phyloP scores from a whole-genome alignment of 2,797 vertebrate genomes.

The Spondyliosoma cantharus region DNA sequence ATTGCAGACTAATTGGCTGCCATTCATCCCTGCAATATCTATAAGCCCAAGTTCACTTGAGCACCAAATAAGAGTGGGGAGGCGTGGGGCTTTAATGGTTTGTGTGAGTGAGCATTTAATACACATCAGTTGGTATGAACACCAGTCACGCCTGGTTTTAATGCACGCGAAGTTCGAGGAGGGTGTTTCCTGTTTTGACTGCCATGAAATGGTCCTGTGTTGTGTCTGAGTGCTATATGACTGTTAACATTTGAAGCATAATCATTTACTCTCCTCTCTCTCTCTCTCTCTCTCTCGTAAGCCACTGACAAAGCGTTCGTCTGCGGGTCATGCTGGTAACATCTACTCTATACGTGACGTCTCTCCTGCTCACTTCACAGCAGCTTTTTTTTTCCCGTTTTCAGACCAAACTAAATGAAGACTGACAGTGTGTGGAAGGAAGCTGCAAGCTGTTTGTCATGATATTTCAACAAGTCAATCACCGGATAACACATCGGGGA shows the following conservation, averaged over 20 bases:
- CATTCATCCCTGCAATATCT: constrained; percentile 46
- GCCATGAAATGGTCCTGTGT: background rate
- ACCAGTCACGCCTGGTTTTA: constrained; percentile 10
- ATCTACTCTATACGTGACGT: constrained; percentile 6
- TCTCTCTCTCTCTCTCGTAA: constrained; percentile 11
- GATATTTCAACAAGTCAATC: constrained; percentile 9
- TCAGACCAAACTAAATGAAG: constrained; percentile 4
- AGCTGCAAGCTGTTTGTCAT: constrained; percentile 17
- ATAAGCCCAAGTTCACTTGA: constrained; percentile 42
- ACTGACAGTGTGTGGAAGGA: constrained; percentile 10
- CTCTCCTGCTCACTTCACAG: constrained; percentile 20
- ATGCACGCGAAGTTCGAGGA: constrained; percentile 1
- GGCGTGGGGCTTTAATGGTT: constrained; percentile 15
- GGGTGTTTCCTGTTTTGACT: constrained; percentile 2
- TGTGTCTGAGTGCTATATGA: background rate
- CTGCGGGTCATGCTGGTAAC: constrained; percentile 40
- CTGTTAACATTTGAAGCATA: constrained; percentile 24
- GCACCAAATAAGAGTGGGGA: constrained; percentile 14
- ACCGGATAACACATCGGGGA: background rate
- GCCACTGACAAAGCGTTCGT: constrained; percentile 20
- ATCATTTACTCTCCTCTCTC: constrained; percentile 6
- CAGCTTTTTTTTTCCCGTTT: constrained; percentile 20
- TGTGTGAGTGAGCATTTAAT: constrained; percentile 17
- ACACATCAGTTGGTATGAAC: constrained; percentile 31
- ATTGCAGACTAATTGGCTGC: constrained; percentile 61